Evolutionary conservation across 2,888 invertebrate genomes (phyloP).

Genomic region (Amphiduros pacificus): DNA sequence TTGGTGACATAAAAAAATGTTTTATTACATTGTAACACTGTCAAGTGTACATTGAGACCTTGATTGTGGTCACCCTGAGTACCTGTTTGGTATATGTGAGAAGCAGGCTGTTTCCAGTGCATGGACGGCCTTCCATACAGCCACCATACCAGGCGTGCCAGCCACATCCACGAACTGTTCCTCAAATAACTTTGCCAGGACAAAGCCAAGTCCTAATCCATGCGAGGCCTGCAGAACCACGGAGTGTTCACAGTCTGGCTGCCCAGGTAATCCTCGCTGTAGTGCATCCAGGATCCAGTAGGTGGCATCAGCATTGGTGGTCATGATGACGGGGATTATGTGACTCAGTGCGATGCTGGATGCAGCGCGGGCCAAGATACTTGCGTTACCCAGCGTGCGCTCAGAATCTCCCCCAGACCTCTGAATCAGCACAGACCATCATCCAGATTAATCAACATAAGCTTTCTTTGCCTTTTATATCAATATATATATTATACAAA

Average conservation of each 20-base stretch:
- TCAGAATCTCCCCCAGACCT: too few relatives aligned
- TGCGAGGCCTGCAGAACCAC: conserved; percentile 37
- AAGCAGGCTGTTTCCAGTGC: conserved; percentile 1
- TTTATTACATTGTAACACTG: too few relatives aligned
- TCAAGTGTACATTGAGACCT: too few relatives aligned
- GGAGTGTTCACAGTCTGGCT: conserved; percentile 31
- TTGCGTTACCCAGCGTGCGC: too few relatives aligned
- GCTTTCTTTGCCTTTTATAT: too few relatives aligned
- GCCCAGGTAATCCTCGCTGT: conserved; percentile 35
- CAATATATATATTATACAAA: too few relatives aligned
- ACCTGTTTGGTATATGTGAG: not conserved
- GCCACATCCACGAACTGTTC: conserved; percentile 45
- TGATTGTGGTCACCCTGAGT: too few relatives aligned
- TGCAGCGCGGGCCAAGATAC: conserved; percentile 40
- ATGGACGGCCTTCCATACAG: not conserved
- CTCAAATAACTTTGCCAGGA: conserved; percentile 40
- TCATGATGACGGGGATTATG: conserved; percentile 39
- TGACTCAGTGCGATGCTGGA: conserved; percentile 40
- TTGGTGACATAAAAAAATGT: too few relatives aligned
- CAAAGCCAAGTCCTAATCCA: conserved; percentile 43
- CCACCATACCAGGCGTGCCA: conserved; percentile 31
- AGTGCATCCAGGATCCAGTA: conserved; percentile 35
- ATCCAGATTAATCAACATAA: too few relatives aligned
- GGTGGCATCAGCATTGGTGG: conserved; percentile 34
- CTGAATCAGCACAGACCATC: too few relatives aligned